phyloP scores from a whole-genome alignment of 2,797 vertebrate species.

The Acipenser ruthenus region DNA sequence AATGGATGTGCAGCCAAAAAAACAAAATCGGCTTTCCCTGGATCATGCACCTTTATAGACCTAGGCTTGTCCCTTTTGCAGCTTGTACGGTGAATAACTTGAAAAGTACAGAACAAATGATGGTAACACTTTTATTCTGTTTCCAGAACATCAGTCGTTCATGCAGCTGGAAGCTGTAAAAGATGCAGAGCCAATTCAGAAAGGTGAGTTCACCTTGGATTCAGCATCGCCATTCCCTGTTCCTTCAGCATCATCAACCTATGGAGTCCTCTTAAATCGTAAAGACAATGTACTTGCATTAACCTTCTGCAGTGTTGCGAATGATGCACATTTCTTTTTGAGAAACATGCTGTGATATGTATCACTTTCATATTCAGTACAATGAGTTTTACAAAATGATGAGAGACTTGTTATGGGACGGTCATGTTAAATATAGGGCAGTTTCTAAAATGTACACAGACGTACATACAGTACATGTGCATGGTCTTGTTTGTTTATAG shows the following conservation, averaged over 20 bases:
- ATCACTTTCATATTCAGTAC: too few species aligned
- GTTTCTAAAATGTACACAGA: background rate
- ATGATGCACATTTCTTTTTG: background rate
- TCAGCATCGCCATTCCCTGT: too few species aligned
- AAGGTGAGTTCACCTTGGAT: slow-evolving; percentile 35
- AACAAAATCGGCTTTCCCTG: too few species aligned
- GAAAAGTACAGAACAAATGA: background rate
- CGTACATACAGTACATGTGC: slow-evolving; percentile 20
- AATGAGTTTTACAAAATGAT: too few species aligned
- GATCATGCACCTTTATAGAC: too few species aligned
- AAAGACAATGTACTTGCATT: too few species aligned
- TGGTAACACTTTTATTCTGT: slow-evolving; percentile 33
- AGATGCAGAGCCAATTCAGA: slow-evolving; percentile 41
- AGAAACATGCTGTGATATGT: background rate
- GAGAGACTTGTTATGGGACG: background rate
- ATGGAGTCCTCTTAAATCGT: too few species aligned
- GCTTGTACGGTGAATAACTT: too few species aligned
- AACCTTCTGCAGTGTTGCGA: too few species aligned
- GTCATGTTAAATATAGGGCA: background rate
- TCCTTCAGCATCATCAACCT: too few species aligned
- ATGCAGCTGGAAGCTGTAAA: slow-evolving; percentile 46
- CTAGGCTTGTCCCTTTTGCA: too few species aligned
- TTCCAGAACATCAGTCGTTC: slow-evolving; percentile 44
- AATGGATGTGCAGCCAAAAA: background rate
- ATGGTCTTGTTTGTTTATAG: slow-evolving; percentile 25